Percentiles rank a stretch among this genome's conserved stretches.
phyloP scores from a whole-genome alignment of 2,113 vertebrate genomes.

The Urocolius indicus region DNA sequence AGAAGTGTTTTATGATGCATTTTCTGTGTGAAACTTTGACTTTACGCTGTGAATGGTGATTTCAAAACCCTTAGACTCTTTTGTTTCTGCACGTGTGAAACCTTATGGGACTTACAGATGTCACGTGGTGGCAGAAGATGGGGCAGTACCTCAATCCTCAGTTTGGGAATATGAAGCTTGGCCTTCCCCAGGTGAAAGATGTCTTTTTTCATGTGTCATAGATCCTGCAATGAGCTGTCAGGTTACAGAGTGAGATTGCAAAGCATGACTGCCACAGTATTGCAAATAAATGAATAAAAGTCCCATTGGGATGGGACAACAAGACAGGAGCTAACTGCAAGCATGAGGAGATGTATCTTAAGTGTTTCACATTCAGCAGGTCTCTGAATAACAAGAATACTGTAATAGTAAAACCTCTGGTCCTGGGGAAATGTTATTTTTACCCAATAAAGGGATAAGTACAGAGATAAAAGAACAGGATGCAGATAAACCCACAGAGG shows the following conservation, averaged over 20 bases:
- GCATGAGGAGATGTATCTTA: not conserved
- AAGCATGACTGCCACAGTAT: not conserved
- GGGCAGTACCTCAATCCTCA: not conserved
- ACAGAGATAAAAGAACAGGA: not conserved
- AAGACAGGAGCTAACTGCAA: not conserved
- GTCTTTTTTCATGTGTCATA: not conserved
- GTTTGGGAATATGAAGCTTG: not conserved
- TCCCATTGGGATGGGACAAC: not conserved
- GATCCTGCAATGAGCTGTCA: not conserved
- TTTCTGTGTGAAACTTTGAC: not conserved
- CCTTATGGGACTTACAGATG: not conserved
- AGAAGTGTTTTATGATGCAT: not conserved
- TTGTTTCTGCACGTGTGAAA: not conserved
- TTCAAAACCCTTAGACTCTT: not conserved
- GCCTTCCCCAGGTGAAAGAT: rapidly evolving
- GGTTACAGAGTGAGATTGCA: not conserved
- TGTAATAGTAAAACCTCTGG: not conserved
- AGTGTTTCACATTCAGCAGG: not conserved
- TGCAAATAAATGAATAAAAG: not conserved
- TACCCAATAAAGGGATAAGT: not conserved
- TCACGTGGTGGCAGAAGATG: not conserved
- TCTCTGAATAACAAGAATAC: not conserved
- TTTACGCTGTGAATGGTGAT: not conserved
- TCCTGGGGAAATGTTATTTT: not conserved
- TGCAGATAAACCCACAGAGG: not conserved